Evolutionary conservation across 2,888 invertebrate species (phyloP), one percentile per base, ranked within the genome.

Genomic region (Bombyx huttoni): DNA sequence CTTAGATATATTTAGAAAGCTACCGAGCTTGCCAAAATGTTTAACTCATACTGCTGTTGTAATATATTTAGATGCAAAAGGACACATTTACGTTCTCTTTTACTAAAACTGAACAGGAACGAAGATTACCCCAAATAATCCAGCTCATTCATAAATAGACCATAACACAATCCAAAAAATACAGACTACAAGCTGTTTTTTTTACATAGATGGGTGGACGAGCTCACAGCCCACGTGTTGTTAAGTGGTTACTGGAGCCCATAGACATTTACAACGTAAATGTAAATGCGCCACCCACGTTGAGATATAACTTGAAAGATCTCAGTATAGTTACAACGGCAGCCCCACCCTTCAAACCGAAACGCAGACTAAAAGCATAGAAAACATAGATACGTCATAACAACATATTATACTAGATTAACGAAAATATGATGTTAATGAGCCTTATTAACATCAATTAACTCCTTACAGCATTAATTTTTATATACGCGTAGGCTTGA

Each of bases 401-500:
- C 24, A 24, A 24, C 24, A 24, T 24, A 24, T 24, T 24, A 40
- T 40, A 12, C 1, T 10, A 48, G 8, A 14, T 48, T 48, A 48
- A 14, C 48, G 48, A 33, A 24, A 14, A 48, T 24, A 24, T 10
- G 12, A 7, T 40, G 40, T 10, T 12, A 40, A 40, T 7, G 40
- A 40, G 40, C 40, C 40, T 59, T 63, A 59, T 64, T 66, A 61
- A 54, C 54, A 49, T 52, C 58, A 66, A 64, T 67, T 64, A 64
- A 59, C 58, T 52, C 49, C 56, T 60, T 60, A 57, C 61, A 63
- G 54, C 54, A 50, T 57, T 57, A 55, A 40, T 48, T 58, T 48
- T 56, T 49, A 55, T 46, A 54, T 52, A 48, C 49, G 48, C 14
- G 52, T 58, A 52, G 40, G 12, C 7, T 10, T 40, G 40, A 10